Evolutionary conservation across 2,113 vertebrate genomes (phyloP), one percentile per base, ranked within the genome.

Genomic region (Dromas ardeola): DNA sequence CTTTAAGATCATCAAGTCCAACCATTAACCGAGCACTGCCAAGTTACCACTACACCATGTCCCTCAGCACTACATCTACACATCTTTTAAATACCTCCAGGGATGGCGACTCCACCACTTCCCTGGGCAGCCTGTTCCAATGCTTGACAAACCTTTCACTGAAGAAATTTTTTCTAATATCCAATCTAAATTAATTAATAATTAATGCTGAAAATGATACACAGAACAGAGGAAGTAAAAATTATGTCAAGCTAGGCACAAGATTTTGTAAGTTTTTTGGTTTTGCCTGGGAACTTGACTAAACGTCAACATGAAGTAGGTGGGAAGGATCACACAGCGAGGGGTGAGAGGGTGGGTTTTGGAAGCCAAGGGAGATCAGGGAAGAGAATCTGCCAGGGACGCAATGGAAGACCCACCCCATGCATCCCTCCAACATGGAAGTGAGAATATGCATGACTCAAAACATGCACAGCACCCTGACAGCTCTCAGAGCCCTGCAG

Each of bases 291-390:
- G 18, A 76, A 42, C 11, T 40, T 56, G 29, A 29, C 40, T 65
- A 79, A 76, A 62, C 3, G 6, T 27, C 34, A 21, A 1, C 4
- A 1, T 45, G 49, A 86, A 63, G 62, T 10, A 79, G 25, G 5
- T 20, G 47, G 23, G 19, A 79, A 79, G 27, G 25, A 45, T 36
- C 30, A 20, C 29, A 56, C 0, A 22, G 19, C 19, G 23, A 40
- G 6, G 5, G 2, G 3, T 59, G 16, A 5, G 8, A 88, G 8
- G 3, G 2, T 56, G 23, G 3, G 1, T 22, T 80, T 45, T 27
- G 22, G n/a, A 86, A 58, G 25, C 4, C 52, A 77, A 30, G 12
- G 65, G 32, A 86, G 50, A 52, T 4, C 8, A 77, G 18, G 19
- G 26, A 18, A 72, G 40, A 86, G 13, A 56, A 84, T 55, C 11